Base-by-base conservation (phyloP, 2,888 invertebrate genomes). In the Xylophagus ater region DNA sequence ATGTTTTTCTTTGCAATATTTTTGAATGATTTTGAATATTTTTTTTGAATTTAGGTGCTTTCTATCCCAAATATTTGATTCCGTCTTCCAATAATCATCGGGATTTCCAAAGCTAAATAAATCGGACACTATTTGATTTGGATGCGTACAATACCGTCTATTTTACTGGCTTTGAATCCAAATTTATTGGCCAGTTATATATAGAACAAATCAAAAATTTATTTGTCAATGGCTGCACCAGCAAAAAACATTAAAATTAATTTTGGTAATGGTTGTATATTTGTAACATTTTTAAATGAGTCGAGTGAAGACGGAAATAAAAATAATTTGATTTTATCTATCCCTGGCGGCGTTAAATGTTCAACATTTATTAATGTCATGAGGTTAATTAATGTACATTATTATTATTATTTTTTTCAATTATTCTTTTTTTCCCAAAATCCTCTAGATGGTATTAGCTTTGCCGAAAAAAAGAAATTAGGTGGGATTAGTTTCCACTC, bases 21-120 rank as follows among this genome's bases (percentile, higher is more conserved):
- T n/a, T n/a, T n/a, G n/a, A n/a, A n/a, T n/a, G n/a, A n/a, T n/a
- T n/a, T n/a, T n/a, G n/a, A n/a, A n/a, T n/a, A n/a, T n/a, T n/a
- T n/a, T n/a, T n/a, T n/a, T n/a, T n/a, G n/a, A n/a, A n/a, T n/a
- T 23, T 24, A 43, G 41, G 47, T 3, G 92, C 93, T 2, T 92
- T 92, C 62, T 96, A 92, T 66, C 96, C 96, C 0, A 81, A 93
- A 61, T 94, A 85, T 62, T 94, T 87, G 63, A 62, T 78, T 15
- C 71, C 75, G 21, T 54, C 65, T 7, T 56, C 66, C 14, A 68
- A 70, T 2, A 62, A 63, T 24, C 71, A 72, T 34, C 69, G 72
- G 38, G 61, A 69, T 0, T 71, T 76, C 44, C 83, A 86, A 55
- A 67, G 74, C 1, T 72, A 75, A 18, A 75, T 82, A 0, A 72